Evolutionary conservation across 1,140 invertebrate species (phyloP).

Genomic region (Thereuonema tuberculata): DNA sequence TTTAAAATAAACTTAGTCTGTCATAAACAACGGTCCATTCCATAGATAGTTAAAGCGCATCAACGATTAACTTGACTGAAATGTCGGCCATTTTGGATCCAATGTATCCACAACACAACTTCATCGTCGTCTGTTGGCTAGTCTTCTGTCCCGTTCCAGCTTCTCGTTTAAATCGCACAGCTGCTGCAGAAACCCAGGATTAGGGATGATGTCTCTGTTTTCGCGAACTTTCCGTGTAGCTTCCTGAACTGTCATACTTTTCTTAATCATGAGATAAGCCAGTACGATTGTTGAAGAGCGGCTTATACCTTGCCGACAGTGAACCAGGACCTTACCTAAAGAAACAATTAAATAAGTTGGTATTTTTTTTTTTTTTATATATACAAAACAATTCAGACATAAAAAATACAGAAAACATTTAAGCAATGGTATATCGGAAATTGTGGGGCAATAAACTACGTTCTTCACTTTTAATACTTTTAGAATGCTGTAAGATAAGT

Average conservation of each 20-base stretch:
- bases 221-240: slow-evolving; percentile 50
- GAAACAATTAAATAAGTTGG: neutral
- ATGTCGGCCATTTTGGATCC: too few species aligned
- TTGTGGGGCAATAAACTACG: too few species aligned
- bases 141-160: neutral
- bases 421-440: too few species aligned
- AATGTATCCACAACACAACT: too few species aligned
- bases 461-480: too few species aligned
- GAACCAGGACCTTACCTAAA: slow-evolving; percentile 59
- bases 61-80: too few species aligned
- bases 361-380: neutral
- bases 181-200: slow-evolving; percentile 33
- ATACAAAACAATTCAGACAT: neutral
- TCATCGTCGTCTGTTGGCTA: too few species aligned
- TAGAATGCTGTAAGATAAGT: too few species aligned
- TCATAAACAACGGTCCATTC: too few species aligned
- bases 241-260: slow-evolving; percentile 55
- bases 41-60: too few species aligned
- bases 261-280: slow-evolving; percentile 69
- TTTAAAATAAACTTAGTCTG: too few species aligned
- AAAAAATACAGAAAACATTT: neutral
- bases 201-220: slow-evolving; percentile 39
- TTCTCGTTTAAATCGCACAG: slow-evolving; percentile 25
- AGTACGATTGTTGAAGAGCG: slow-evolving; percentile 63
- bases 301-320: slow-evolving; percentile 66